These are phyloP conservation scores for Nesometra sesokonis DNA, from an alignment of 35 echinoderm and acorn worm genomes.

Conservation along the genomic window DNA sequence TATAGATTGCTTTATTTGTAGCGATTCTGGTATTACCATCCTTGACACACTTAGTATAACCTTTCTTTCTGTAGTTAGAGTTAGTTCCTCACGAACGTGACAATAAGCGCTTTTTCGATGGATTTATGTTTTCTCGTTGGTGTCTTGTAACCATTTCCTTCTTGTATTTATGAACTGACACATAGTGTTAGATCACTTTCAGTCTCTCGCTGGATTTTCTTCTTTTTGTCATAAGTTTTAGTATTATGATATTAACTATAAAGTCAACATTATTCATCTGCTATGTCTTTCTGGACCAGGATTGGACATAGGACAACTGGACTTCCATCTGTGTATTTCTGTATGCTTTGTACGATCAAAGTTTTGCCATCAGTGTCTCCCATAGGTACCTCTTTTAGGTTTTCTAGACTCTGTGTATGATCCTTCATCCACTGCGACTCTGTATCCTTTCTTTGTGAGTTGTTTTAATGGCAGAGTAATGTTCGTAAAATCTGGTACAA, in stretches of 20 bases:
- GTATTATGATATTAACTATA: slow-evolving; percentile 9
- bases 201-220: slow-evolving; percentile 32
- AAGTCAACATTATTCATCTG: slow-evolving; percentile 34
- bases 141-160: slow-evolving; percentile 27
- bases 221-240: slow-evolving; percentile 11
- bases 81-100: slow-evolving; percentile 40
- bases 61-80: slow-evolving; percentile 6
- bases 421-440: background rate
- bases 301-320: slow-evolving; percentile 22
- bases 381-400: background rate
- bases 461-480: background rate
- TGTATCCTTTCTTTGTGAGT: background rate
- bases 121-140: background rate
- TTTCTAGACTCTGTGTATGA: background rate
- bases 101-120: background rate
- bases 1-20: slow-evolving; percentile 19
- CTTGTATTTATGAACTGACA: background rate
- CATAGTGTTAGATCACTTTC: slow-evolving; percentile 16
- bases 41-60: slow-evolving; percentile 41
- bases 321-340: slow-evolving; percentile 34
- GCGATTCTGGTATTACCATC: slow-evolving; percentile 44
- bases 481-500: background rate
- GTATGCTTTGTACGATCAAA: slow-evolving; percentile 34
- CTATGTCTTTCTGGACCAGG: slow-evolving; percentile 23
- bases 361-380: slow-evolving; percentile 39